Evolutionary conservation across 1,140 invertebrate species (phyloP).

Genomic region (Aphidius ervi): DNA sequence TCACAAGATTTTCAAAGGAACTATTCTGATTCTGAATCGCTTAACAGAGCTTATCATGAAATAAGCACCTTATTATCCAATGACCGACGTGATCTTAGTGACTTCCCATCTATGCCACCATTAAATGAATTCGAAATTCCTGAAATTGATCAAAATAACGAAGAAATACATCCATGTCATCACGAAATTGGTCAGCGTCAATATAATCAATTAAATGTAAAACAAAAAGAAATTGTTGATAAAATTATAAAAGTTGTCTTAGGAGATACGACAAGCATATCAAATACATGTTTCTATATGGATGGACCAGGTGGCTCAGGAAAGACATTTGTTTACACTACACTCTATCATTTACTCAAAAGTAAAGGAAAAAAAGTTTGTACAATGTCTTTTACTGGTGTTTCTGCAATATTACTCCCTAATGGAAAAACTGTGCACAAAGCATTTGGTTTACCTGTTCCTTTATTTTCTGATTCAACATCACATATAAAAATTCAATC

Average conservation of each 20-base stretch:
- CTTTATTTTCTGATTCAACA: slow-evolving; percentile 19
- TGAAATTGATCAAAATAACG: neutral
- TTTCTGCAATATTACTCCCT: slow-evolving; percentile 28
- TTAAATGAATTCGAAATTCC: neutral
- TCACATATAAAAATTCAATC: slow-evolving; percentile 35
- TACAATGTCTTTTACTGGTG: slow-evolving; percentile 27
- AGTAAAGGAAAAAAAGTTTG: slow-evolving; percentile 19
- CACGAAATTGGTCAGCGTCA: neutral
- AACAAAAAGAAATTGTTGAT: slow-evolving; percentile 10
- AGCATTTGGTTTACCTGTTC: slow-evolving; percentile 27
- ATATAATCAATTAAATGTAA: slow-evolving; percentile 5
- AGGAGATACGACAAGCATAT: no score
- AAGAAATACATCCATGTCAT: neutral
- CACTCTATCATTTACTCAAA: slow-evolving; percentile 20
- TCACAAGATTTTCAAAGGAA: slow-evolving; percentile 4
- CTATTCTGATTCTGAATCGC: neutral
- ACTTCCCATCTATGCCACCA: neutral
- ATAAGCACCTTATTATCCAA: neutral
- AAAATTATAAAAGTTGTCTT: slow-evolving; percentile 12
- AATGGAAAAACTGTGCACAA: slow-evolving; percentile 26
- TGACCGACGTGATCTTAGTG: neutral
- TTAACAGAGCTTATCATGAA: neutral
- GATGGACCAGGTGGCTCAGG: no score
- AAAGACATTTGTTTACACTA: slow-evolving; percentile 24
- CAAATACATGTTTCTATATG: slow-evolving; percentile 21